These are phyloP conservation scores for Sebastes taczanowskii DNA, from an alignment of 2,797 vertebrate genomes.

Conservation along the genomic window DNA sequence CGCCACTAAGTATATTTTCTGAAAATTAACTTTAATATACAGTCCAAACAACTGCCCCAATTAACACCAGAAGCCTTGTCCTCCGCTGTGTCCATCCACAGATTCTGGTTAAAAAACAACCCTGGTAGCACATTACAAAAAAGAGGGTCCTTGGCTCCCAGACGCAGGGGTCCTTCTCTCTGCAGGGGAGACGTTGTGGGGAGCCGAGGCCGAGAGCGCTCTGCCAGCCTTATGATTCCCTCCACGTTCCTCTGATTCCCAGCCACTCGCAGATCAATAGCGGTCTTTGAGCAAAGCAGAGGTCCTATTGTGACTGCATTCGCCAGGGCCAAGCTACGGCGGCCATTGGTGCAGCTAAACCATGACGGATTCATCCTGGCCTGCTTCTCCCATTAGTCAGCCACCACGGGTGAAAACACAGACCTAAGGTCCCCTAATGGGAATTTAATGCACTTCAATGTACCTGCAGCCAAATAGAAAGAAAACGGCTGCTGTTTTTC, in stretches of 20 bases:
- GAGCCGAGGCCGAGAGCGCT: slow-evolving; percentile 5
- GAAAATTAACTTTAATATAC: neutral
- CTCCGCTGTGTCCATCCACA: neutral
- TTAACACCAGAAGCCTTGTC: neutral
- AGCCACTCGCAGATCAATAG: slow-evolving; percentile 74
- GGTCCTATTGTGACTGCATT: slow-evolving; percentile 57
- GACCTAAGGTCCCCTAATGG: slow-evolving; percentile 65
- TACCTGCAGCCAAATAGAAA: slow-evolving; percentile 73
- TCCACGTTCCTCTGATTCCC: slow-evolving; percentile 68
- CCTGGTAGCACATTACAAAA: neutral
- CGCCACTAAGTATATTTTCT: neutral
- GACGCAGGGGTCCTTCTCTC: slow-evolving; percentile 34
- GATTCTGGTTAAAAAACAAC: neutral
- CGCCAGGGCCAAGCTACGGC: slow-evolving; percentile 10
- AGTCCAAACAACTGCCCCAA: neutral
- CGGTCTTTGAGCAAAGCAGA: slow-evolving; percentile 67
- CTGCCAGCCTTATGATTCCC: slow-evolving; percentile 54
- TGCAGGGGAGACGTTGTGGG: slow-evolving; percentile 1
- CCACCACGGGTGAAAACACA: slow-evolving; percentile 66
- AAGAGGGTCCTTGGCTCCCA: neutral
- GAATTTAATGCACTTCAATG: slow-evolving; percentile 75
- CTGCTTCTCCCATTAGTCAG: slow-evolving; percentile 69
- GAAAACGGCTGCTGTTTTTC: slow-evolving; percentile 50
- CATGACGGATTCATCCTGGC: slow-evolving; percentile 65
- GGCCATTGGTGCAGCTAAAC: slow-evolving; percentile 55